phyloP scores from a whole-genome alignment of 2,888 invertebrate species.

The Sceliomorpha sp. region DNA sequence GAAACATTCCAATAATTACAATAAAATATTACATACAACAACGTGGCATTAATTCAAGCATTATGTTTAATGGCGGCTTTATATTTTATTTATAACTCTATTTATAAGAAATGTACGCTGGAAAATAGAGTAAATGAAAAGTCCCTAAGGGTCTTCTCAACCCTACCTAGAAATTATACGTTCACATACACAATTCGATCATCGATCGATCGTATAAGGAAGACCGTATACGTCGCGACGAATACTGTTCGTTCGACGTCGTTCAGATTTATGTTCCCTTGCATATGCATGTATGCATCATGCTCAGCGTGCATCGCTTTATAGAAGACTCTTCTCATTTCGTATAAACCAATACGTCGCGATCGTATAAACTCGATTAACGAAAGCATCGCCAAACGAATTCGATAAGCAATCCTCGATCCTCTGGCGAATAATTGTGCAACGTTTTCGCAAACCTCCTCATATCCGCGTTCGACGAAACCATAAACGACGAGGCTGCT shows the following conservation, averaged over 20 bases:
- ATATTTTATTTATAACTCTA: too few relatives aligned
- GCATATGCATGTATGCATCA: slow-evolving; percentile 50
- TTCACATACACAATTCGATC: neutral
- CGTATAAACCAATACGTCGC: too few relatives aligned
- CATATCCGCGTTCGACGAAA: slow-evolving; percentile 52
- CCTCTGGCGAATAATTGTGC: slow-evolving; percentile 48
- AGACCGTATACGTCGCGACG: slow-evolving; percentile 45
- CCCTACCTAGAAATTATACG: too few relatives aligned
- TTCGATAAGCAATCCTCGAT: slow-evolving; percentile 53
- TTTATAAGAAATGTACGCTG: too few relatives aligned
- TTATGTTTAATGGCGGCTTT: too few relatives aligned
- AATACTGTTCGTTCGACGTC: slow-evolving; percentile 47
- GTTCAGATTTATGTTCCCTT: slow-evolving; percentile 45
- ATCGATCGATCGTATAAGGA: slow-evolving; percentile 49
- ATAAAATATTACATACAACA: too few relatives aligned
- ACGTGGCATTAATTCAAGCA: too few relatives aligned
- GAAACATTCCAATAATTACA: too few relatives aligned
- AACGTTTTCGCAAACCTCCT: slow-evolving; percentile 53
- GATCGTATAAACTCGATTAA: slow-evolving; percentile 52
- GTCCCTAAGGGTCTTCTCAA: too few relatives aligned
- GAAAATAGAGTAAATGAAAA: too few relatives aligned
- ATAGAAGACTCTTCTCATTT: slow-evolving; percentile 49
- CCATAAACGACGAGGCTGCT: slow-evolving; percentile 9
- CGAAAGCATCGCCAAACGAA: slow-evolving; percentile 52
- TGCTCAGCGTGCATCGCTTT: slow-evolving; percentile 54